These are phyloP conservation scores for Lysiphlebus fabarum DNA, from an alignment of 1,140 invertebrate genomes.

Conservation along the genomic window DNA sequence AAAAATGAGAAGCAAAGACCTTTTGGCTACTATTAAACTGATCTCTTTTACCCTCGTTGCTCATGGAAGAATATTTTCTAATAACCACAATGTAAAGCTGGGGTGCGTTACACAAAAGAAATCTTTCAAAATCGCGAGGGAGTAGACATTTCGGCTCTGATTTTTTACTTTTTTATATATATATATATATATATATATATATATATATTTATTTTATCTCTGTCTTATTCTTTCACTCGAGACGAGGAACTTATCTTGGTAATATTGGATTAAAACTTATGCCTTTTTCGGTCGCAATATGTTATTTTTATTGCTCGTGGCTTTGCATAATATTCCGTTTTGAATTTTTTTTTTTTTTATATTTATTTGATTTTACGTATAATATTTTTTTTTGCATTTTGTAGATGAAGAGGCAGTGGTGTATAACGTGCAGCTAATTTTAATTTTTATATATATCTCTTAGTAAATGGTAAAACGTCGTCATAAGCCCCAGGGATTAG, in stretches of 20 bases:
- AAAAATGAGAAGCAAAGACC: constrained; percentile 10
- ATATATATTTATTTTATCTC: too few species aligned
- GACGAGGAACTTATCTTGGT: constrained; percentile 51
- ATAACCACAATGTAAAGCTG: constrained; percentile 55
- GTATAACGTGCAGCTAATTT: constrained; percentile 45
- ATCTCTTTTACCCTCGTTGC: constrained; percentile 28
- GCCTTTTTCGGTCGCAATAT: constrained; percentile 54
- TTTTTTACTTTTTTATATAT: constrained; percentile 6
- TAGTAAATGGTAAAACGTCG: neutral
- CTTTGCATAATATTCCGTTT: constrained; percentile 56
- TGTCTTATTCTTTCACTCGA: neutral
- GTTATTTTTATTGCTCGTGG: constrained; percentile 58
- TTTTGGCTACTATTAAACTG: constrained; percentile 31
- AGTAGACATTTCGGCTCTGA: constrained; percentile 13
- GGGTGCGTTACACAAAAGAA: constrained; percentile 56
- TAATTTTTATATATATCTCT: constrained; percentile 53
- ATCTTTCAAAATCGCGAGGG: constrained; percentile 37
- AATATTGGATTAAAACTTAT: constrained; percentile 59
- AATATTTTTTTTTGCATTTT: too few species aligned
- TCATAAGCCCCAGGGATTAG: constrained; percentile 37
- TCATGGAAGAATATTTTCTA: constrained; percentile 53
- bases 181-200: too few species aligned
- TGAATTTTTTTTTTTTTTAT: constrained; percentile 20
- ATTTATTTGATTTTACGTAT: too few species aligned
- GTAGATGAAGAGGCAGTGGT: too few species aligned